Base-by-base conservation (phyloP, 92 coral and sea anemone species). In the Bergia puertoricense region DNA sequence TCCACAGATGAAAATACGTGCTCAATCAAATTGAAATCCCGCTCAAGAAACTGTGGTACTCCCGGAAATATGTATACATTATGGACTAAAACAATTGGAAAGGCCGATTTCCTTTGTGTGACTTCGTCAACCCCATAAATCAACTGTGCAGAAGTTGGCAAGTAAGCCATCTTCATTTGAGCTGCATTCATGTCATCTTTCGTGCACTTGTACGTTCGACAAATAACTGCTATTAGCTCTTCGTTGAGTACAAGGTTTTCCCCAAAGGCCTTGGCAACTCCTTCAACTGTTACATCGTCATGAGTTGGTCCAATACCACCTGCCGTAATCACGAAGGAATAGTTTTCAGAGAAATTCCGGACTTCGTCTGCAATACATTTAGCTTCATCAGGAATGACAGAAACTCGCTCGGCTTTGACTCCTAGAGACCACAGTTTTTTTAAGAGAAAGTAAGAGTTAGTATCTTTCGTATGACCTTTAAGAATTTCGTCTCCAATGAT, bases 281-380 rank as follows among this genome's bases (percentile, higher is more conserved):
- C 96, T n/a, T 85, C 80, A 85, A 95, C 73, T 22, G 99, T 97
- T 54, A 97, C 95, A 89, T 97, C 99, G 75, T 97, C 99, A 76
- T 97, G 99, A 37, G 99, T 97, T 5, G 99, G 99, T 15, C 99
- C 99, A 16, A 97, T 94, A 45, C 99, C 99, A 20, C 99, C 99
- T 18, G 99, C 94, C 1, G 99, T 97, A 43, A 97, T 91, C 39
- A 97, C 99, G 39, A 94, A 90, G 43, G 96, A 88, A 85, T 82
- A 97, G 65, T 90, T 90, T 43, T 92, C 84, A 36, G 99, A 94
- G 88, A 94, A 97, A 45, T 88, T 86, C 38, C 75, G 90, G 22
- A 97, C 93, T 85, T 97, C 98, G 40, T 88, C 54, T 5, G 94
- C 92, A 68, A 97, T 97, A 80, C 85, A 95, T 42, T 91, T 91